Base-by-base conservation (phyloP, 2,113 vertebrate species). In the Plectropomus leopardus region DNA sequence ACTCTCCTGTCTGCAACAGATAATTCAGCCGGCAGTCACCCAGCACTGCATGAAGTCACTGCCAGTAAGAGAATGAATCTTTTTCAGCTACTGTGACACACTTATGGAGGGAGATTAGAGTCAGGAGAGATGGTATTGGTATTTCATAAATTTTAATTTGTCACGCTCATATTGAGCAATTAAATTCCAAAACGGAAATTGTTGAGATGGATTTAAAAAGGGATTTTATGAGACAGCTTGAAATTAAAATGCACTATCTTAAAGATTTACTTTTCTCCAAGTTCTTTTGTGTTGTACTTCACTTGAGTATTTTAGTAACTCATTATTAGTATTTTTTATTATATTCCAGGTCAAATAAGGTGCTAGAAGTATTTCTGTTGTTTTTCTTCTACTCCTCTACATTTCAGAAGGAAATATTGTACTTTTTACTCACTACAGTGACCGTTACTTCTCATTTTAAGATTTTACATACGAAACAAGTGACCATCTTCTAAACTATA, bases 11-110 rank as follows among this genome's bases (percentile, higher is more conserved):
- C 82, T 76, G 75, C 24, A 48, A 19, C 45, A 58, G 54, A 76
- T 76, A 16, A 76, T 78, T 71, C 57, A 89, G 40, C 44, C 70
- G 48, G 65, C 44, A 6, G 82, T 84, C 65, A 68, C 82, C 78
- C 54, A 63, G 78, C 36, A 5, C 83, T 80, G 72, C 61, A 50
- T n/a, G 58, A 14, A 32, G 48, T 5, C 15, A 13, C 78, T 30
- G 47, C 13, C 50, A 50, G 40, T 1, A 40, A 65, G n/a, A 63
- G 53, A 68, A 16, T 42, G 8, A 64, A 64, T 73, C 72, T 59
- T 61, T 71, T 50, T 76, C 71, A 64, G 78, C 32, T 40, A 19
- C 76, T 67, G 50, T 54, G 16, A 78, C 72, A 72, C n/a, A 78
- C 59, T 71, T 82, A 54, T 59, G 16, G 32, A 75, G 34, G 34